phyloP scores from a whole-genome alignment of 2,797 vertebrate species.

The Scyliorhinus canicula region DNA sequence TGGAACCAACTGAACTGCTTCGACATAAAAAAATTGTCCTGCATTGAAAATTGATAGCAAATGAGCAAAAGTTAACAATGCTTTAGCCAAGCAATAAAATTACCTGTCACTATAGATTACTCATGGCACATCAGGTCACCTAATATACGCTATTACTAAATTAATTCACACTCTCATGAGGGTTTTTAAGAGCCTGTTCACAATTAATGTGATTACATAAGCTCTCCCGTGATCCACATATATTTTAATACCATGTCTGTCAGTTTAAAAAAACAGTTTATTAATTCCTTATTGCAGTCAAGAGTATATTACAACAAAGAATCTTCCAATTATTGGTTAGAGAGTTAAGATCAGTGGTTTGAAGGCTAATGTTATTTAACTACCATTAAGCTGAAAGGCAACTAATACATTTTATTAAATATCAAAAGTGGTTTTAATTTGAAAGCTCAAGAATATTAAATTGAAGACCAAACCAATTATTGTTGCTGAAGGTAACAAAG shows the following conservation, averaged over 20 bases:
- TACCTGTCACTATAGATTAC: not conserved
- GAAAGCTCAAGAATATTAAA: too few species aligned
- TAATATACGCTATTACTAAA: constrained; percentile 5
- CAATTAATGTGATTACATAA: not conserved
- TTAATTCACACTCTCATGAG: not conserved
- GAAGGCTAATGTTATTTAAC: too few species aligned
- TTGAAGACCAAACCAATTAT: too few species aligned
- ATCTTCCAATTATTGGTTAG: too few species aligned
- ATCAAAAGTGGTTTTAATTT: not conserved
- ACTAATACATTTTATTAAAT: not conserved
- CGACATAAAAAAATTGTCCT: not conserved
- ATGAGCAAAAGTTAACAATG: not conserved
- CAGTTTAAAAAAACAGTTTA: not conserved
- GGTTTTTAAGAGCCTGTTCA: constrained; percentile 6
- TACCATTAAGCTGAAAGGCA: too few species aligned
- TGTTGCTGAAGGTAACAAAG: too few species aligned
- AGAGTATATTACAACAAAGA: too few species aligned
- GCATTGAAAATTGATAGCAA: not conserved
- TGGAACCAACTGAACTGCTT: not conserved
- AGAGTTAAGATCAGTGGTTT: too few species aligned
- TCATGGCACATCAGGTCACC: not conserved
- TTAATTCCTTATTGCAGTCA: not conserved
- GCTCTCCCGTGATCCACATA: not conserved
- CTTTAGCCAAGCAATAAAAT: not conserved
- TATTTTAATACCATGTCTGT: not conserved